A percentile compares a stretch with the other conserved stretches of the same genome.
phyloP scores from a whole-genome alignment of 2,797 vertebrate species.

The Macrochelys suwanniensis region DNA sequence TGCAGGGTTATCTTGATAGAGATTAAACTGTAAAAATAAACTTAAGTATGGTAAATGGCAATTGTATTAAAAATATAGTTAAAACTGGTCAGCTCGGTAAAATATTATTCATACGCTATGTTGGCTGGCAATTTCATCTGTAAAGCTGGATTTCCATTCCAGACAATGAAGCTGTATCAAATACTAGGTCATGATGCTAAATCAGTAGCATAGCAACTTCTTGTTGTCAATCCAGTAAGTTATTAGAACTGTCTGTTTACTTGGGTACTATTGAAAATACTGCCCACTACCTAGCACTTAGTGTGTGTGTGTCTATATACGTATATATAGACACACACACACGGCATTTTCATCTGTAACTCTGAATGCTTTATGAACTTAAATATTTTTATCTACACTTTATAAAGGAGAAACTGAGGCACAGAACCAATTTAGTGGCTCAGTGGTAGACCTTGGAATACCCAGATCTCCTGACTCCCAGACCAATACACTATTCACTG shows the following conservation, averaged over 20 bases:
- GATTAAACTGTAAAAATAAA: background rate
- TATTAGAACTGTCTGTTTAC: conserved; percentile 12
- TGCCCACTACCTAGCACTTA: background rate
- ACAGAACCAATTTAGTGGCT: background rate
- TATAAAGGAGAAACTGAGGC: background rate
- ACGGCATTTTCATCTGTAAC: background rate
- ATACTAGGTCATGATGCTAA: background rate
- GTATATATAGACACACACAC: background rate
- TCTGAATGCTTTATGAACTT: background rate
- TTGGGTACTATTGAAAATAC: background rate
- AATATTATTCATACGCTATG: background rate
- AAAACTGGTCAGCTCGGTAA: background rate
- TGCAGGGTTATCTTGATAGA: background rate
- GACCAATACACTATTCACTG: background rate
- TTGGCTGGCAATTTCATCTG: background rate
- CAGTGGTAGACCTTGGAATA: background rate
- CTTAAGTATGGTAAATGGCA: background rate
- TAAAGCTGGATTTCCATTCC: background rate
- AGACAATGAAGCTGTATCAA: background rate
- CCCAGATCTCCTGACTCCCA: background rate
- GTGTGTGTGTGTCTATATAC: background rate
- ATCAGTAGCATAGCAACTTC: background rate
- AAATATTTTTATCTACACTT: background rate
- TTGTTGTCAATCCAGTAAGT: background rate
- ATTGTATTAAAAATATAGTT: background rate